phyloP scores from a whole-genome alignment of 1,140 invertebrate genomes.

The Atta texana region DNA sequence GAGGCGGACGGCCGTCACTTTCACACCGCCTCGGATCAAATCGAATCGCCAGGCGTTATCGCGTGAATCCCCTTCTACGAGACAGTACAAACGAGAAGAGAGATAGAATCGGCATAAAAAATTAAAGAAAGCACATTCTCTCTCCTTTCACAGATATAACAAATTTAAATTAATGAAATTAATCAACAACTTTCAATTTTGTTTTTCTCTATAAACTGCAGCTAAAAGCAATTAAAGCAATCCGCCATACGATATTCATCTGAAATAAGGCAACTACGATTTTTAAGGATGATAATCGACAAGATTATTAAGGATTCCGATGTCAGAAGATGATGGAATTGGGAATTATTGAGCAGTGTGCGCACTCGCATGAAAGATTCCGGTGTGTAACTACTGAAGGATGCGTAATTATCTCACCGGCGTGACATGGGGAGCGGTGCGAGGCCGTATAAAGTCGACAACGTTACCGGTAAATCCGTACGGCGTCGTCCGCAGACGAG shows the following conservation, averaged over 20 bases:
- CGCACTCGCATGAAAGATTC: slow-evolving; percentile 57
- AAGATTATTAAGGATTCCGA: slow-evolving; percentile 21
- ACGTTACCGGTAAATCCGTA: slow-evolving; percentile 69
- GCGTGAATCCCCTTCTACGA: slow-evolving; percentile 69
- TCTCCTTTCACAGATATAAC: neutral
- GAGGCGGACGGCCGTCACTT: slow-evolving; percentile 69
- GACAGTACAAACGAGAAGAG: neutral
- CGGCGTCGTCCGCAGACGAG: slow-evolving; percentile 45
- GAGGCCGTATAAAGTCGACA: slow-evolving; percentile 63
- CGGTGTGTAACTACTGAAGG: slow-evolving; percentile 47
- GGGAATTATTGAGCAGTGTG: neutral
- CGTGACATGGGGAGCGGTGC: slow-evolving; percentile 49
- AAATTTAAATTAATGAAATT: neutral
- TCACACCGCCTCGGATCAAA: slow-evolving; percentile 69
- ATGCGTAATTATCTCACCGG: slow-evolving; percentile 66
- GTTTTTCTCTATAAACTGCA: neutral
- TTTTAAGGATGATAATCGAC: neutral
- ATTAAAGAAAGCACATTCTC: neutral
- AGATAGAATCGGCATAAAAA: slow-evolving; percentile 12
- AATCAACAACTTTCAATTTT: neutral
- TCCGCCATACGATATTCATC: neutral
- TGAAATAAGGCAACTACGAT: neutral
- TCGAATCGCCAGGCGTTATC: slow-evolving; percentile 74
- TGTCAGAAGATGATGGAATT: neutral
- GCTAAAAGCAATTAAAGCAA: neutral